Evolutionary conservation across 2,797 vertebrate genomes (phyloP), one percentile per base, ranked within the genome.

Genomic region (Sebastes umbrosus): DNA sequence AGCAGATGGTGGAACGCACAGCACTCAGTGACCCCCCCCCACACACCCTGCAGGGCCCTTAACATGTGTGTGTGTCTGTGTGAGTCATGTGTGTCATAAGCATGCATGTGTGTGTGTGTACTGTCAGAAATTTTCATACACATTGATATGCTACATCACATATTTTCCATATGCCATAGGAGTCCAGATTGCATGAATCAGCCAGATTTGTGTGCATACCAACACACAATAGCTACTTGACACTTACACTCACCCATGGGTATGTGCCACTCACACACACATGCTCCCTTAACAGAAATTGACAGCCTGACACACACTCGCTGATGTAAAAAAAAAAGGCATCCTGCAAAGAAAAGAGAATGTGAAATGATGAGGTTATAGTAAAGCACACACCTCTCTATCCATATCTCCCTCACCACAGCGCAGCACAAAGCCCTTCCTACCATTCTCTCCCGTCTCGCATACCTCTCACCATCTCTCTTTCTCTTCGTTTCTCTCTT

Each of bases 1-100:
- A 96, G 94, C 96, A 97, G 96, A 97, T 97, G 91, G 94, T 95
- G 93, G 85, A 85, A 86, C 8, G 32, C 67, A 69, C 52, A 82
- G 66, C 68, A 69, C 60, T 69, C 59, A 78, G 79, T 92, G 89
- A 89, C 85, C 83, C 83, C 69, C 69, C 69, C 84, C 73, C 78
- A 86, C 77, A 84, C 63, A 82, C 68, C 87, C 91, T 86, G 62
- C 77, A 80, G 90, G 84, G 74, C 34, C 34, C 62, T 73, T 52
- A 59, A 70, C 79, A 54, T 74, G 64, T 82, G 73, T 70, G 77
- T 80, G 73, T 70, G 59, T 69, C 8, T 96, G 94, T 96, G 46
- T 72, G 69, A 25, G 50, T 71, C 57, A 67, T 60, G 59, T 77
- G 69, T 39, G 50, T 24, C 63, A 60, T n/a, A 55, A 46, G 58